phyloP scores from a whole-genome alignment of 2,113 vertebrate genomes.

The Rhabdomys dilectus region DNA sequence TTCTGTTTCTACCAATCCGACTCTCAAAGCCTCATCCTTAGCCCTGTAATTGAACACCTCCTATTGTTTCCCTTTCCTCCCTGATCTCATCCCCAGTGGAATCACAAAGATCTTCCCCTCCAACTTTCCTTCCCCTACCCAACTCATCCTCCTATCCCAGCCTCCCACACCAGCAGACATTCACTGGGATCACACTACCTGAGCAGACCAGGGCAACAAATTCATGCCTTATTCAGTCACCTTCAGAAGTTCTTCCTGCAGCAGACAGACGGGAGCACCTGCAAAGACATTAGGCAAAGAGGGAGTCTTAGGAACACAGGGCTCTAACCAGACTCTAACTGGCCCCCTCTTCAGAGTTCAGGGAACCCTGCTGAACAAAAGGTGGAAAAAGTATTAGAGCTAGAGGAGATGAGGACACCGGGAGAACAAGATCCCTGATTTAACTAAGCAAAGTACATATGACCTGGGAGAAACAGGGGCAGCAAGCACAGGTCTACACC shows the following conservation, averaged over 20 bases:
- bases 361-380: neutral
- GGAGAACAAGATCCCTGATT: too few relatives aligned
- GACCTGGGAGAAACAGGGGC: neutral
- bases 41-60: neutral
- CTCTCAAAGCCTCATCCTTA: neutral
- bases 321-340: neutral
- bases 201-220: neutral
- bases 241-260: neutral
- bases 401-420: neutral
- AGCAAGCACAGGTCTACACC: neutral
- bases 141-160: neutral
- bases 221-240: too few relatives aligned
- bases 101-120: neutral
- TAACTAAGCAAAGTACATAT: neutral
- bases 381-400: neutral
- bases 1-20: neutral
- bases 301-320: neutral
- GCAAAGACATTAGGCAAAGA: neutral
- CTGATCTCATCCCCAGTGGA: neutral
- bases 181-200: neutral
- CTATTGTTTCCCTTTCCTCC: neutral
- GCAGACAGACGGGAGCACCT: neutral
- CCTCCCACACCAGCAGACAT: neutral
- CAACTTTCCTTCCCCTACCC: too few relatives aligned
- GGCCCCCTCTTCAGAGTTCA: neutral